Evolutionary conservation across 2,888 invertebrate species (phyloP), one percentile per base, ranked within the genome.

Genomic region (Noctua janthe): DNA sequence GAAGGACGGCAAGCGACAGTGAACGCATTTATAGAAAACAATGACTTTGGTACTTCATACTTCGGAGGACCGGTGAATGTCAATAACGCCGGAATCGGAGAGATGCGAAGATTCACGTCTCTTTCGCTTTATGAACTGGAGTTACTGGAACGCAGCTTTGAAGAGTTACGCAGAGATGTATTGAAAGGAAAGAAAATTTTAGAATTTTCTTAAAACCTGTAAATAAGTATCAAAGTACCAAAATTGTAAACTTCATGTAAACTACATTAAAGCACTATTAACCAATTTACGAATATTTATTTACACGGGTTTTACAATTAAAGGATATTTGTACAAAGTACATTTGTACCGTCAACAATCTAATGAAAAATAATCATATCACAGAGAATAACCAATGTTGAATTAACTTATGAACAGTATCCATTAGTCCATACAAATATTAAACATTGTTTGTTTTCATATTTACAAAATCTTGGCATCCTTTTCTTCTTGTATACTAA

Each of bases 311-410:
- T 91, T 92, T 92, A 91, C 85, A 86, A 83, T 81, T 78, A 87
- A 74, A 71, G 79, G 86, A 91, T 89, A 84, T 89, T 75, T 84
- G 78, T 84, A 93, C 92, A 94, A 93, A 91, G 90, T 89, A 90
- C 87, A 59, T 91, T 88, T 89, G 90, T 90, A 91, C 88, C 75
- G 80, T 88, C 83, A 92, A 92, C 90, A 92, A 93, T 91, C 90
- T 93, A 94, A 91, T 91, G 92, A 91, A 94, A 94, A 92, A 90
- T 92, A 94, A 94, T 94, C 92, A 94, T 96, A 96, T 96, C 96
- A 96, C 96, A 96, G 96, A 94, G 93, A 93, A 94, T 89, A 93
- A 94, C 71, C 91, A 92, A 92, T 87, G 92, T 93, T 93, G 89
- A 93, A 93, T 92, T 84, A 92, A 91, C 81, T 90, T 92, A 92